Evolutionary conservation across 2,888 invertebrate genomes (phyloP).

Genomic region (Euzophera pinguis): DNA sequence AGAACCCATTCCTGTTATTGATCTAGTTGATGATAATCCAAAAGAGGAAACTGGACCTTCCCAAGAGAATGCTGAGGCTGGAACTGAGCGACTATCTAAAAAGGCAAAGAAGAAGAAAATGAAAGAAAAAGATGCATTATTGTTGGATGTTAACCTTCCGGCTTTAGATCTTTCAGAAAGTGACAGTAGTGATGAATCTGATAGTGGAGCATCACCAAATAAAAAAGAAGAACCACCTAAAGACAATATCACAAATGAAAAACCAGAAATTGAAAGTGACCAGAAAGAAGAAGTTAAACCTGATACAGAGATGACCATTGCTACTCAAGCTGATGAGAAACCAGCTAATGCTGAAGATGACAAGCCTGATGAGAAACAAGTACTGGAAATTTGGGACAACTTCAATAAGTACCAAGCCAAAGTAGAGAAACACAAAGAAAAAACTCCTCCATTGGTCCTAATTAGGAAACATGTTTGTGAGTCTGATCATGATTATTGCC

Average conservation of each 20-base stretch:
- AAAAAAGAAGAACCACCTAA: constrained; percentile 39
- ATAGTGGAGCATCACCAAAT: constrained; percentile 48
- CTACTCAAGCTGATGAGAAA: constrained; percentile 41
- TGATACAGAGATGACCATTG: constrained; percentile 21
- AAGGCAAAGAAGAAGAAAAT: constrained; percentile 69
- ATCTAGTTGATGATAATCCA: constrained; percentile 59
- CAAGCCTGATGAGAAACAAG: constrained; percentile 79
- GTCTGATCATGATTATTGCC: constrained; percentile 89
- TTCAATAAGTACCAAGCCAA: constrained; percentile 87
- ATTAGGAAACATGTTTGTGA: constrained; percentile 79
- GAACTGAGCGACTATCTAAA: constrained; percentile 54
- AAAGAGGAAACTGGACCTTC: constrained; percentile 53
- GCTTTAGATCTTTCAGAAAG: constrained; percentile 92
- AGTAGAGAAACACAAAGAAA: constrained; percentile 78
- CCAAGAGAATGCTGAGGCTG: constrained; percentile 50
- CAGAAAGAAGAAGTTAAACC: constrained; percentile 26
- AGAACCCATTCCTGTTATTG: constrained; percentile 54
- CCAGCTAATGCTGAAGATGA: constrained; percentile 53
- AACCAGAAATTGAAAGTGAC: constrained; percentile 25
- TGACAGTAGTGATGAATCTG: constrained; percentile 87
- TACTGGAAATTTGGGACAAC: constrained; percentile 88
- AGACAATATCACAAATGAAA: constrained; percentile 34
- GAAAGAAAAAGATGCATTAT: constrained; percentile 69
- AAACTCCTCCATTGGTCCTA: constrained; percentile 67
- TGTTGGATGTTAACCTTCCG: constrained; percentile 83